Evolutionary conservation across 2,113 vertebrate species (phyloP), one percentile per base, ranked within the genome.

Genomic region (Labeo rohita): DNA sequence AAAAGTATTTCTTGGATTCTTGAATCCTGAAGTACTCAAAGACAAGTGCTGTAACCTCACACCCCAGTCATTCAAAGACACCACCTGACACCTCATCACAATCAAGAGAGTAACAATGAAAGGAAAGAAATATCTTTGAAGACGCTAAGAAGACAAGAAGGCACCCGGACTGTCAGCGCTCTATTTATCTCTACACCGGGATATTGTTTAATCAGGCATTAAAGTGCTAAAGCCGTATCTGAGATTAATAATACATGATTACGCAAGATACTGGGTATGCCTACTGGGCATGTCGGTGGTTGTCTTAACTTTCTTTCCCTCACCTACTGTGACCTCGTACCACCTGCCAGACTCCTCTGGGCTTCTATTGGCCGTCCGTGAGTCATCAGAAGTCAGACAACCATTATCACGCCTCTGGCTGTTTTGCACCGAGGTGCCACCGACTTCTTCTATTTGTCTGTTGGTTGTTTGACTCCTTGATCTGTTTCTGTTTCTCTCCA

Each of bases 311-410:
- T 70, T 21, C 63, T n/a, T 65, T 54, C 49, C 63, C 9, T 70
- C 45, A 66, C 63, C 23, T 52, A 28, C 16, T 36, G 63, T 21
- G 39, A 23, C 23, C 23, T 15, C 8, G 23, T 4, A 82, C 43
- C 45, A 82, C 80, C 63, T 39, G 80, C 9, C 6, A 45, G 16
- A 52, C 80, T 70, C 80, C 61, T 52, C 43, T 65, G 63, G 63
- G 80, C 54, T n/a, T 80, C 36, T 45, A 72, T 10, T 72, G 68
- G 15, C 49, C 23, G 23, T 34, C 56, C 80, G 11, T 68, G 80
- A 68, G 45, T 82, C 80, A 82, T 82, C 45, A 36, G 13, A 36
- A 70, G 79, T 50, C 63, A 82, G 61, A 82, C 61, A 47, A 82
- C 8, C 45, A 50, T 52, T 82, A 66, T 50, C 61, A 82, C 47